Evolutionary conservation across 1,140 invertebrate genomes (phyloP), one percentile per base, ranked within the genome.

Genomic region (Drosophila cardini): DNA sequence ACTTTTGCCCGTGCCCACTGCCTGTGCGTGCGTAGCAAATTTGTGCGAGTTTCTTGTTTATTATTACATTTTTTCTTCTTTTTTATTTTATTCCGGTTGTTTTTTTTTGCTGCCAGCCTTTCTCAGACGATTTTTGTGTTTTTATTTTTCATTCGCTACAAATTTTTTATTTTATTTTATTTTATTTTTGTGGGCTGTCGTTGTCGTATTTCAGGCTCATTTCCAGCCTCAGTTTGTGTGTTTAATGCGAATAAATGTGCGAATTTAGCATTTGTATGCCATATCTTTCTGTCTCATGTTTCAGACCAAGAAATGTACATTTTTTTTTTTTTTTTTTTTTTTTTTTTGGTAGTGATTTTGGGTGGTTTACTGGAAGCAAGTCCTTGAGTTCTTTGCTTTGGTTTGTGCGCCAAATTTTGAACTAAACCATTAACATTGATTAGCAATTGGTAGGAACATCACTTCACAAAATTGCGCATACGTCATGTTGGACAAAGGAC

Each of bases 361-460:
- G 21, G 21, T 4, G 21, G 21, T 26, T 0, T 26, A 26, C n/a
- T 4, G 2, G 21, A 43, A 50, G 45, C 45, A 74, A 64, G 26
- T 45, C 40, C 56, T 43, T 34, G 30, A 53, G 50, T 16, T 5
- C 56, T 10, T 34, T 32, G n/a, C 30, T 36, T 53, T 53, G 42
- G 26, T 18, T 61, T 60, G 13, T 34, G 38, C 18, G 10, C 68
- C 30, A 65, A 65, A 50, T 65, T 65, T 72, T 62, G 21, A 56
- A 43, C 38, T 9, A 30, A 63, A 48, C 67, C 69, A 86, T 86
- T 72, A 82, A 78, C 78, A 86, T 86, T 86, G 82, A 86, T 86
- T 86, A 87, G 76, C 83, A 65, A 87, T 86, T 72, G 73, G 74
- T 6, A 16, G 42, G 26, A 45, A 58, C 36, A 62, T 34, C 78